Conservation (phyloP, 2,113 vertebrate genomes). For the Mesitornis unicolor region DNA sequence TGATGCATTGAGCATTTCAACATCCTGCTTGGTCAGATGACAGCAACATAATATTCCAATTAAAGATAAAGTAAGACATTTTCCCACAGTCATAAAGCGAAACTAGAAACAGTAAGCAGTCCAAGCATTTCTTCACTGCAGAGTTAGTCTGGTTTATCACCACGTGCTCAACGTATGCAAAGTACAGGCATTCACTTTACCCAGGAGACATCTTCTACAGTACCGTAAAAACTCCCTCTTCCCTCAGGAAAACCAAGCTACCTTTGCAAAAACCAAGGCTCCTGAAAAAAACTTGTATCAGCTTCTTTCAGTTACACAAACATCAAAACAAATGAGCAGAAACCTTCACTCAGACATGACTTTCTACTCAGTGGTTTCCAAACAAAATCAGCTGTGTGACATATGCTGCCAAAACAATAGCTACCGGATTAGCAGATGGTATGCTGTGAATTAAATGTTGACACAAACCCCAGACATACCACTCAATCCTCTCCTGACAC, state of each 20-base stretch:
- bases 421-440: slow-evolving; percentile 32
- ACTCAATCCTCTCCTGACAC: not conserved
- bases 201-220: not conserved
- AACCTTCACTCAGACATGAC: not conserved
- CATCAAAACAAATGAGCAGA: not conserved
- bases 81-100: not conserved
- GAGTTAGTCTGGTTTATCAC: not conserved
- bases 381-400: not conserved
- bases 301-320: not conserved
- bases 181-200: not conserved
- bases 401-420: slow-evolving; percentile 49
- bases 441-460: slow-evolving; percentile 34
- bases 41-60: not conserved
- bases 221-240: not conserved
- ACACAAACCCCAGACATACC: not conserved
- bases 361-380: not conserved
- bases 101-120: not conserved
- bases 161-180: not conserved
- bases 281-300: not conserved
- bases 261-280: not conserved
- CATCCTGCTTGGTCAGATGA: not conserved
- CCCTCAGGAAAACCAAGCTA: not conserved
- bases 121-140: not conserved
- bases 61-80: not conserved
- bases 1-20: not conserved